Evolutionary conservation across 2,797 vertebrate species (phyloP).

Genomic region (Lithobates sylvaticus): DNA sequence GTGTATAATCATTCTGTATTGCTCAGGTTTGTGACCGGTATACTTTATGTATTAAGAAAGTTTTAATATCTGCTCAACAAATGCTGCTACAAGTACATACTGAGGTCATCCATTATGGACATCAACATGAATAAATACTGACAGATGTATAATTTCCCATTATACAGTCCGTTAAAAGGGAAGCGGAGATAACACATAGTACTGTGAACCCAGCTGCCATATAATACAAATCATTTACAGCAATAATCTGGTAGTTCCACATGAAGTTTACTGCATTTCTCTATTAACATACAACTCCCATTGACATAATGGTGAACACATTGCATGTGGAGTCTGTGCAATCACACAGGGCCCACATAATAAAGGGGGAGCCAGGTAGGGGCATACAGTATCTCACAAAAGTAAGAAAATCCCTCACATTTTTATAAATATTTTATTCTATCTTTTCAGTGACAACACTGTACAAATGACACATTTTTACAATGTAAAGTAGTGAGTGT

Average conservation of each 20-base stretch:
- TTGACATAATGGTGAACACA: background rate
- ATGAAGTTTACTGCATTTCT: background rate
- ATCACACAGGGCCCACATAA: too few relatives aligned
- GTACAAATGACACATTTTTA: too few relatives aligned
- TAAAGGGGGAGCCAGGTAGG: too few relatives aligned
- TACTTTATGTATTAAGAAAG: background rate
- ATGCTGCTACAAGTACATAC: background rate
- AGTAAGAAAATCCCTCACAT: too few relatives aligned
- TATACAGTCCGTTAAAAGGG: background rate
- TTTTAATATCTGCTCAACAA: background rate
- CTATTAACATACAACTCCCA: background rate
- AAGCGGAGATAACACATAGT: background rate
- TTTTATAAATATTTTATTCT: too few relatives aligned
- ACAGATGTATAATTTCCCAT: slow-evolving; percentile 2
- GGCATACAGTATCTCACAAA: too few relatives aligned
- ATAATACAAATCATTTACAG: background rate
- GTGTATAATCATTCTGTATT: too few relatives aligned
- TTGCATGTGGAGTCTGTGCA: background rate
- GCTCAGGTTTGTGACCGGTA: too few relatives aligned
- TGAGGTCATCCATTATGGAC: background rate
- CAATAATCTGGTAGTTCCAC: background rate
- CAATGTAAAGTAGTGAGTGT: too few relatives aligned
- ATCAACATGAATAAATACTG: background rate
- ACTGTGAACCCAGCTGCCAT: background rate
- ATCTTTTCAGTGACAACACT: too few relatives aligned